Percentiles rank a stretch among this genome's conserved stretches.
phyloP scores from a whole-genome alignment of 2,113 vertebrate genomes.

The Delphinus delphis region DNA sequence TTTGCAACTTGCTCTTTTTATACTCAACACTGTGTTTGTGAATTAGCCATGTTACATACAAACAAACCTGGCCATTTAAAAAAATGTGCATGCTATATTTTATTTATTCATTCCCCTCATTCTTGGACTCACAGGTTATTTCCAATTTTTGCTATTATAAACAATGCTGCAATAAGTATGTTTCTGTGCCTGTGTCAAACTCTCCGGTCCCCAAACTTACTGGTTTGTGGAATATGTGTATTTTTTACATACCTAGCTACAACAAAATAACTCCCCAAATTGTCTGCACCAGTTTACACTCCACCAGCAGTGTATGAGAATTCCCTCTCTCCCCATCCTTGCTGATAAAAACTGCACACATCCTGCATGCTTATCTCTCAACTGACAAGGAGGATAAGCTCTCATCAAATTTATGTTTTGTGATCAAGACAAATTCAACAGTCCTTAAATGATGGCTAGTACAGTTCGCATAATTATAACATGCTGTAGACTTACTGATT shows the following conservation, averaged over 20 bases:
- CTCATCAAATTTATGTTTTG: not conserved
- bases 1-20: not conserved
- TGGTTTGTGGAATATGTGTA: not conserved
- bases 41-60: not conserved
- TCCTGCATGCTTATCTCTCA: not conserved
- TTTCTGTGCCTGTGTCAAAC: not conserved
- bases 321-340: not conserved
- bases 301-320: too few relatives aligned
- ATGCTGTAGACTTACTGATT: not conserved
- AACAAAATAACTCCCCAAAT: not conserved
- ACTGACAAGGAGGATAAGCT: not conserved
- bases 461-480: not conserved
- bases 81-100: not conserved
- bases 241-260: not conserved
- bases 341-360: not conserved
- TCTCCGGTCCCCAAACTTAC: not conserved
- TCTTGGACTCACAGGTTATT: not conserved
- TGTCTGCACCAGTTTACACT: not conserved
- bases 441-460: not conserved
- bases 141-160: slow-evolving; percentile 6
- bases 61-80: not conserved
- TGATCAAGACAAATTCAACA: slow-evolving; percentile 8
- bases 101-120: not conserved
- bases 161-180: not conserved
- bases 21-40: not conserved